These are phyloP conservation scores for Salpingus planirostris DNA, from an alignment of 2,888 invertebrate species.

Conservation along the genomic window DNA sequence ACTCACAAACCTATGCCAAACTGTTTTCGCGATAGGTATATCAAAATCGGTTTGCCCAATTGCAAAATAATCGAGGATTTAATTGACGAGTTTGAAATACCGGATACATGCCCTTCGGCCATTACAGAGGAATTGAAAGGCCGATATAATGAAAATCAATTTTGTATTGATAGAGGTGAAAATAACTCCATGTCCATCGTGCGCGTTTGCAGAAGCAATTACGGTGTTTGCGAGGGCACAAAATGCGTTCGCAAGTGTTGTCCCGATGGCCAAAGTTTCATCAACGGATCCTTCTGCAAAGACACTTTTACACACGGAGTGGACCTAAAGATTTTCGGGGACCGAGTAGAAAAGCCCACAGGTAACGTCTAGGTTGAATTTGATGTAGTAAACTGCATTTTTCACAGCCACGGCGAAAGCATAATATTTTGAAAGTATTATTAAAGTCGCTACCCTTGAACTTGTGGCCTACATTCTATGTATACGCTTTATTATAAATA, in stretches of 20 bases:
- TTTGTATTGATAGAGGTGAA: conserved; percentile 21
- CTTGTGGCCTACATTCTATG: too few relatives aligned
- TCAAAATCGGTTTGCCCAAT: conserved; percentile 24
- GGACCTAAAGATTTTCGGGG: conserved; percentile 17
- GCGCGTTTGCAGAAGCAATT: conserved; percentile 23
- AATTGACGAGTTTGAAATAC: too few relatives aligned
- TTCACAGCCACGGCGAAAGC: too few relatives aligned
- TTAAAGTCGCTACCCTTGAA: too few relatives aligned
- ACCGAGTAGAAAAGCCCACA: too few relatives aligned
- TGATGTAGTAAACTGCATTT: too few relatives aligned
- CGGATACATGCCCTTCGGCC: too few relatives aligned
- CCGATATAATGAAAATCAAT: conserved; percentile 6
- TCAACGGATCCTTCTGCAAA: conserved; percentile 23
- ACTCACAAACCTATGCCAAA: conserved; percentile 2
- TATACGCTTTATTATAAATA: too few relatives aligned
- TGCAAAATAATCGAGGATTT: conserved; percentile 25
- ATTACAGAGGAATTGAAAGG: too few relatives aligned
- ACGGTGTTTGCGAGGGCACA: conserved; percentile 20
- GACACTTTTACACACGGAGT: conserved; percentile 26
- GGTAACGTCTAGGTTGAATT: too few relatives aligned
- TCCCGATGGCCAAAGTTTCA: conserved; percentile 46
- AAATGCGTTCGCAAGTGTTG: conserved; percentile 48
- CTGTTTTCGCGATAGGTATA: conserved; percentile 14
- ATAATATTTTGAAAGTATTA: too few relatives aligned
- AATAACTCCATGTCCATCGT: conserved; percentile 14